Conservation (phyloP, 2,888 invertebrate species). For the Drosophila demipolita region DNA sequence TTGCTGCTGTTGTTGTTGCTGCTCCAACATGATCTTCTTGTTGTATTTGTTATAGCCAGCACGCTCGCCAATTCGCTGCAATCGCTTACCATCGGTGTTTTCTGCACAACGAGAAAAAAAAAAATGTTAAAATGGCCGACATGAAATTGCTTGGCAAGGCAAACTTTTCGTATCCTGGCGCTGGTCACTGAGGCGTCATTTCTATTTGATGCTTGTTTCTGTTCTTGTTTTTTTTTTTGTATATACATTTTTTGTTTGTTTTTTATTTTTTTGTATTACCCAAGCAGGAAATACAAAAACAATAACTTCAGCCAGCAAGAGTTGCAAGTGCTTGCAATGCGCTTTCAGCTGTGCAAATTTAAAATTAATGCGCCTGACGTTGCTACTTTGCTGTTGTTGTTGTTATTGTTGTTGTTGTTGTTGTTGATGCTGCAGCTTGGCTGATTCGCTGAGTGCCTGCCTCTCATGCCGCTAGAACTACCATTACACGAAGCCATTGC, state of each 20-base stretch:
- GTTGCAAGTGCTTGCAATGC: conserved; percentile 49
- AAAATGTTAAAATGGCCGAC: conserved; percentile 53
- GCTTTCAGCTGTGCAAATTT: conserved; percentile 70
- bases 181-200: conserved; percentile 53
- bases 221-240: conserved; percentile 7
- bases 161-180: conserved; percentile 56
- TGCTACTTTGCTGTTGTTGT: conserved; percentile 12
- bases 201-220: conserved; percentile 57
- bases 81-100: conserved; percentile 86
- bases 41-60: conserved; percentile 87
- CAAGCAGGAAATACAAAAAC: conserved; percentile 7
- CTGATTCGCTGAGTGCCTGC: conserved; percentile 48
- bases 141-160: conserved; percentile 61
- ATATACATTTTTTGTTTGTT: background rate
- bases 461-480: background rate
- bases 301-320: conserved; percentile 16
- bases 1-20: conserved; percentile 77
- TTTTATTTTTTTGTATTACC: conserved; percentile 24
- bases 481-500: no score
- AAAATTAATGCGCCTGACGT: conserved; percentile 66
- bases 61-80: conserved; percentile 87
- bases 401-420: conserved; percentile 7
- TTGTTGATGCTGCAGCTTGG: conserved; percentile 42
- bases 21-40: conserved; percentile 87
- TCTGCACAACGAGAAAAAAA: conserved; percentile 78